Evolutionary conservation across 2,888 invertebrate genomes (phyloP).

Genomic region (Brachynemurus nebulosus): DNA sequence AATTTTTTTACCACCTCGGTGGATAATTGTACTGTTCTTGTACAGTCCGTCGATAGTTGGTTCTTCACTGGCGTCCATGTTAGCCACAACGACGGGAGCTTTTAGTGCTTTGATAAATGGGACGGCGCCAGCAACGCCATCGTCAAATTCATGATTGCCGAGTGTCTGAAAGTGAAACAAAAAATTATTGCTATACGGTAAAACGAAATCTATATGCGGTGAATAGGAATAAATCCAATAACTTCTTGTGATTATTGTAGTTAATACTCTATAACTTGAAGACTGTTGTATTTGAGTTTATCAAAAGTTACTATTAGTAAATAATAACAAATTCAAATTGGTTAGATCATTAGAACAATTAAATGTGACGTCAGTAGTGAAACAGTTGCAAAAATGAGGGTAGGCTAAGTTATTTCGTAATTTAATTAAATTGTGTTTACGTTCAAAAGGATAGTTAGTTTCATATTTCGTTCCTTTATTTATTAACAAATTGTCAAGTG

Average conservation of each 20-base stretch:
- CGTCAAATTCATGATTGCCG: constrained; percentile 82
- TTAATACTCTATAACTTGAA: too few species aligned
- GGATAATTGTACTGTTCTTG: constrained; percentile 48
- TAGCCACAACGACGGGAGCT: constrained; percentile 57
- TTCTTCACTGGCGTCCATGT: constrained; percentile 56
- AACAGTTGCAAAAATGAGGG: too few species aligned
- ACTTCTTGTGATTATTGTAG: too few species aligned
- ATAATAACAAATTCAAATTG: background rate
- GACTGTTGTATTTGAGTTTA: too few species aligned
- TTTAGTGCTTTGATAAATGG: constrained; percentile 51
- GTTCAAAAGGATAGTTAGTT: too few species aligned
- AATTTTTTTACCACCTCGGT: constrained; percentile 47
- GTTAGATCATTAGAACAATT: background rate
- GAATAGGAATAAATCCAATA: background rate
- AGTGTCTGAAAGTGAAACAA: constrained; percentile 59
- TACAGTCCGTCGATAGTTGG: constrained; percentile 47
- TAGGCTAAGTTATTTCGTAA: too few species aligned
- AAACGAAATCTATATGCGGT: background rate
- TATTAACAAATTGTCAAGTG: too few species aligned
- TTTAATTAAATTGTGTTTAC: too few species aligned
- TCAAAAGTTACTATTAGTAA: too few species aligned
- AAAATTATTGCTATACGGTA: constrained; percentile 1
- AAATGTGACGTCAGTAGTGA: background rate
- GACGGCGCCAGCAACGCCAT: constrained; percentile 52
- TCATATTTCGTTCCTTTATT: too few species aligned